Percentiles rank a stretch among this genome's conserved stretches.
These are phyloP conservation scores for Zaprionus kolodkinae DNA, from an alignment of 1,140 invertebrate genomes.

Conservation along the genomic window DNA sequence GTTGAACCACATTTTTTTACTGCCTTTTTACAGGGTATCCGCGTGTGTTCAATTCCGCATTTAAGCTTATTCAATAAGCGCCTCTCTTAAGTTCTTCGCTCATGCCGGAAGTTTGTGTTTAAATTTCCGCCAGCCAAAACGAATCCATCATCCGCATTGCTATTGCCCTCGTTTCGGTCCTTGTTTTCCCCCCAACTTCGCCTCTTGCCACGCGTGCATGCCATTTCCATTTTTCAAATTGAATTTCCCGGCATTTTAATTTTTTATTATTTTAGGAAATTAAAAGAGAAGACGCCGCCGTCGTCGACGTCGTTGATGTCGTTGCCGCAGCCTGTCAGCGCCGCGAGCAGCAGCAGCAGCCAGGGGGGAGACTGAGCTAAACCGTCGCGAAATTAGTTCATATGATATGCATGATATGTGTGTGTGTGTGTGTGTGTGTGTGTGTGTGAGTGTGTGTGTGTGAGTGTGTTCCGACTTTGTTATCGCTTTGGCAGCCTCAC, in stretches of 20 bases:
- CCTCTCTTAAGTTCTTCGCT: constrained; percentile 9
- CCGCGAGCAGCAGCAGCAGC: neutral
- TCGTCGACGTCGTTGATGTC: neutral
- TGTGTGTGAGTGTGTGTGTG: neutral
- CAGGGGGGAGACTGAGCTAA: neutral
- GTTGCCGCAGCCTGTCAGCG: constrained; percentile 21
- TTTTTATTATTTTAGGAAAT: constrained; percentile 55
- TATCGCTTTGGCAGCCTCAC: constrained; percentile 11
- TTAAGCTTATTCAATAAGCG: neutral
- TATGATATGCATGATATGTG: constrained; percentile 25
- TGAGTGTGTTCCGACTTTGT: constrained; percentile 8
- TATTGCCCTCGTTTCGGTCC: neutral
- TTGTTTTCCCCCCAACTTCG: too few relatives aligned
- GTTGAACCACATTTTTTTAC: neutral
- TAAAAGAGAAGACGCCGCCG: constrained; percentile 38
- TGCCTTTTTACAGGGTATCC: constrained; percentile 4
- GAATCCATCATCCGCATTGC: constrained; percentile 36
- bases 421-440: neutral
- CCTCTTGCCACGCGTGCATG: constrained; percentile 7
- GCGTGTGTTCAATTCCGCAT: neutral
- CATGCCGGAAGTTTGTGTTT: constrained; percentile 40
- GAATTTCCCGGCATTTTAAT: constrained; percentile 59
- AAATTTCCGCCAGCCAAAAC: constrained; percentile 35
- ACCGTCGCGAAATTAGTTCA: constrained; percentile 43
- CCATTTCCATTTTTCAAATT: constrained; percentile 53